Conservation (phyloP, 2,797 vertebrate species). For the Takifugu rubripes region DNA sequence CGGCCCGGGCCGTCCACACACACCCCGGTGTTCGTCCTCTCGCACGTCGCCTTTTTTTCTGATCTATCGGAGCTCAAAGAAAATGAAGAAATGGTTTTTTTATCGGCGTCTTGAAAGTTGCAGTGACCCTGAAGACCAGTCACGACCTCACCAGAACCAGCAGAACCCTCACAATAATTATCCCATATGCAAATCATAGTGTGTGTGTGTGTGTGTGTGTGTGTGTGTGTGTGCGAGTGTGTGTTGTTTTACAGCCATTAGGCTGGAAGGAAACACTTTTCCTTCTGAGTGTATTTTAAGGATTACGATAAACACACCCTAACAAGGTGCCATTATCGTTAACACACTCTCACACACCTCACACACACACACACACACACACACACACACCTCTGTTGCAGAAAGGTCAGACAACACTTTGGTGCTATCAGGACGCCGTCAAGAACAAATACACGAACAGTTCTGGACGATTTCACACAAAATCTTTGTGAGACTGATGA, state of each 20-base stretch:
- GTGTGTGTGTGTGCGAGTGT: conserved; percentile 8
- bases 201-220: conserved; percentile 5
- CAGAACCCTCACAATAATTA: not conserved
- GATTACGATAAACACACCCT: conserved; percentile 79
- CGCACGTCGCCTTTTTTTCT: conserved; percentile 4
- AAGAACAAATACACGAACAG: not conserved
- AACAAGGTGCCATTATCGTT: conserved; percentile 77
- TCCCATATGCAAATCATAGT: conserved; percentile 17
- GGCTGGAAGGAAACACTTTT: conserved; percentile 80
- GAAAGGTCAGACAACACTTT: conserved; percentile 28
- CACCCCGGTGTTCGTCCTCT: not conserved
- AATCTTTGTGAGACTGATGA: not conserved
- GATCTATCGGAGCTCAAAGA: conserved; percentile 6
- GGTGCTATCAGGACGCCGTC: conserved; percentile 25
- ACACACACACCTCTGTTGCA: conserved; percentile 32
- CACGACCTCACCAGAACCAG: no score
- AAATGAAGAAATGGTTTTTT: no score
- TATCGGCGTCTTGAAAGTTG: no score
- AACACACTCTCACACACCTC: conserved; percentile 55
- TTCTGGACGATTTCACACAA: not conserved
- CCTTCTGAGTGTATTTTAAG: conserved; percentile 76
- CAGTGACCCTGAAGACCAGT: no score
- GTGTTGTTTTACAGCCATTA: conserved; percentile 58
- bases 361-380: conserved; percentile 38
- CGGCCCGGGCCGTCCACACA: not conserved